Evolutionary conservation across 2,113 vertebrate genomes (phyloP).

Genomic region (Physeter macrocephalus): DNA sequence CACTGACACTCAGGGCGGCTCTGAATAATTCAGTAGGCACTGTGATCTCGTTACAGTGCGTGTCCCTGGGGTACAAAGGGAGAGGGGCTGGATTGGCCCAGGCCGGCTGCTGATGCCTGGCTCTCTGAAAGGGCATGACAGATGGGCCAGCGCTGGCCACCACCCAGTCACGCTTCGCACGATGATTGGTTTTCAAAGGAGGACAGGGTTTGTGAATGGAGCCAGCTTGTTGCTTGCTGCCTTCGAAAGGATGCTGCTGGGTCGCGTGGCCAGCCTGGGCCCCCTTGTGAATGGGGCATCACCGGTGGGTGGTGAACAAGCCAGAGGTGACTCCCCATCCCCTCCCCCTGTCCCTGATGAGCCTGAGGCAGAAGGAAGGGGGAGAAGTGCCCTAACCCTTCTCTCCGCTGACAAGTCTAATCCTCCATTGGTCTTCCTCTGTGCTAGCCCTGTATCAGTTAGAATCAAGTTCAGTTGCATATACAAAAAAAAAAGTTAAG

Average conservation of each 20-base stretch:
- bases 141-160: slow-evolving; percentile 63
- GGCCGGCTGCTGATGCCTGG: background rate
- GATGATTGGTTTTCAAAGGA: slow-evolving; percentile 72
- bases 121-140: slow-evolving; percentile 72
- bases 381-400: background rate
- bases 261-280: slow-evolving; percentile 34
- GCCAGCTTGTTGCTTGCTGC: slow-evolving; percentile 51
- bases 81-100: slow-evolving; percentile 42
- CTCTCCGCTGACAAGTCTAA: background rate
- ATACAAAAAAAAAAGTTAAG: background rate
- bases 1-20: slow-evolving; percentile 54
- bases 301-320: slow-evolving; percentile 38
- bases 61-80: slow-evolving; percentile 65
- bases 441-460: background rate
- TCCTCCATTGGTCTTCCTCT: background rate
- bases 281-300: slow-evolving; percentile 39
- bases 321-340: background rate
- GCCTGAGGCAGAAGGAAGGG: background rate
- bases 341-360: background rate
- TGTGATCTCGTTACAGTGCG: slow-evolving; percentile 56
- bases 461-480: background rate
- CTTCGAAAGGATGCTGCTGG: slow-evolving; percentile 53
- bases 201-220: slow-evolving; percentile 70
- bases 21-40: slow-evolving; percentile 75
- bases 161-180: slow-evolving; percentile 63